A percentile compares a stretch with the other conserved stretches of the same genome.
Conservation (phyloP, 2,113 vertebrate genomes). For the Aplodontia rufa region DNA sequence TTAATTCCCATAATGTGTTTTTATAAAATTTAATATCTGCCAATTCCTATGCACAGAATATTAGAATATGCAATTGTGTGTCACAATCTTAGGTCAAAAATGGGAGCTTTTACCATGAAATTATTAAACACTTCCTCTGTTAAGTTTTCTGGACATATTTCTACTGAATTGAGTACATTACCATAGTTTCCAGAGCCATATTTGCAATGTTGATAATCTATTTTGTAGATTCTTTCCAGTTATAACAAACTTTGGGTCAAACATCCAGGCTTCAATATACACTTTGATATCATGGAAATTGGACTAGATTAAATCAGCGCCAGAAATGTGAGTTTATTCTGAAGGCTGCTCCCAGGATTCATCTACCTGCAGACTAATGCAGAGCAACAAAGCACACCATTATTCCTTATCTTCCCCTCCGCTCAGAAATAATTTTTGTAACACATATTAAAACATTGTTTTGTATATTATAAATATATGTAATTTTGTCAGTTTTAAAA, state of each 20-base stretch:
- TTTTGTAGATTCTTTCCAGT: neutral
- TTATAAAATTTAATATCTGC: neutral
- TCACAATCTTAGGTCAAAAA: neutral
- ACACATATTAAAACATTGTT: neutral
- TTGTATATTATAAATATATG: neutral
- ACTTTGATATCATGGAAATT: neutral
- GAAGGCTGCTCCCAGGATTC: accelerated
- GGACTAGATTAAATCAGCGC: neutral
- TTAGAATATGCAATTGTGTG: neutral
- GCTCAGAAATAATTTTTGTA: neutral
- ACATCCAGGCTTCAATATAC: neutral
- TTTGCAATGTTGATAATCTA: neutral
- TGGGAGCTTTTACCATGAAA: neutral
- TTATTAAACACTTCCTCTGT: neutral
- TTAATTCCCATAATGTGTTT: neutral
- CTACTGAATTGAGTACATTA: neutral
- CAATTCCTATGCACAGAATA: neutral
- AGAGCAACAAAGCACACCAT: neutral
- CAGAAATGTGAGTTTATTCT: neutral
- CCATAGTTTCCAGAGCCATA: neutral
- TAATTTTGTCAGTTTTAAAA: neutral
- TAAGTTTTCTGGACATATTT: neutral
- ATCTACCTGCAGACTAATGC: neutral
- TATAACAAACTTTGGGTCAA: neutral
- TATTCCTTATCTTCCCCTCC: neutral